Evolutionary conservation across 2,113 vertebrate genomes (phyloP).

Genomic region (Haplochromis burtoni): DNA sequence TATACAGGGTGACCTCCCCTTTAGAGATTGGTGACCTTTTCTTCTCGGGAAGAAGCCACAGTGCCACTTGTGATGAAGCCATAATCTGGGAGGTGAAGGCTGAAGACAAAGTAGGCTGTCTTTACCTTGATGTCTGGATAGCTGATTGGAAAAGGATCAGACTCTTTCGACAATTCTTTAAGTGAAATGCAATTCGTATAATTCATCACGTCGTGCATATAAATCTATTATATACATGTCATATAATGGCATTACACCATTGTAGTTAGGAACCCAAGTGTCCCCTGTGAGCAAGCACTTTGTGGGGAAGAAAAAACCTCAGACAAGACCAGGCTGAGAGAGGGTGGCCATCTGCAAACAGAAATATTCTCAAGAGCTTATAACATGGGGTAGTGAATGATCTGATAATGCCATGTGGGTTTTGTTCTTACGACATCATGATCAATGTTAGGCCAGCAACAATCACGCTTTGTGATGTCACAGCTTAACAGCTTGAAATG

Average conservation of each 20-base stretch:
- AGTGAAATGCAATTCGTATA: slow-evolving; percentile 13
- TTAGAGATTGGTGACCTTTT: background rate
- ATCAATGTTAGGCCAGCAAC: background rate
- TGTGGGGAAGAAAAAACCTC: background rate
- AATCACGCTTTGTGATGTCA: background rate
- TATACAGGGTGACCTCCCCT: background rate
- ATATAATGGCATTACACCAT: background rate
- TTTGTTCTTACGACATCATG: background rate
- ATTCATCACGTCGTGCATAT: slow-evolving; percentile 6
- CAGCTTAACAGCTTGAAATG: background rate
- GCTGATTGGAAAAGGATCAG: slow-evolving; percentile 5
- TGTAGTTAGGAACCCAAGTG: background rate
- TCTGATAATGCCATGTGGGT: background rate
- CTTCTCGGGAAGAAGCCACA: background rate
- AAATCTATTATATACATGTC: slow-evolving; percentile 5
- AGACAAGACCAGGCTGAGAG: background rate
- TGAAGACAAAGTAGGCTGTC: background rate
- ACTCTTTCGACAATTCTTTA: slow-evolving; percentile 22
- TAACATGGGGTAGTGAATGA: background rate
- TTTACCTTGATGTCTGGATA: slow-evolving; percentile 12
- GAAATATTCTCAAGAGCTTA: background rate
- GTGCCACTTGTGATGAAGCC: background rate
- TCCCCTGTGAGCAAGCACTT: background rate
- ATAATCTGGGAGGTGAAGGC: background rate
- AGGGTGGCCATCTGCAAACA: background rate